Evolutionary conservation across 1,140 invertebrate species (phyloP).

Genomic region (Venturia canescens): DNA sequence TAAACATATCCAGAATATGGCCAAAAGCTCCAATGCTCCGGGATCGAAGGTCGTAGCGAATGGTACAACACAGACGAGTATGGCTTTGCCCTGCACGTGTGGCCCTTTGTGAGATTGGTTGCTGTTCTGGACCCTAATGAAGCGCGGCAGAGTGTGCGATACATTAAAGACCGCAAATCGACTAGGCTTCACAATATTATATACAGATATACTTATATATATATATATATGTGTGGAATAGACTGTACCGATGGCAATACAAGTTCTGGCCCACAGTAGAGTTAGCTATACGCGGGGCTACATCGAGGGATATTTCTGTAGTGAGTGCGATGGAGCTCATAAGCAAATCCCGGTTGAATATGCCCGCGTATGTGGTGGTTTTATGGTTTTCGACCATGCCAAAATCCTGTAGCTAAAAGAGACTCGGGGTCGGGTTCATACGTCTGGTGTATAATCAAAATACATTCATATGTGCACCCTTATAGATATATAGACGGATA

Average conservation of each 20-base stretch:
- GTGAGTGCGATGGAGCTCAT: not conserved
- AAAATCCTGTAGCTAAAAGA: conserved; percentile 11
- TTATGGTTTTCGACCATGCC: conserved; percentile 28
- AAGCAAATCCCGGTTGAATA: conserved; percentile 39
- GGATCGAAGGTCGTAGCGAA: conserved; percentile 29
- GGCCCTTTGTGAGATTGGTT: conserved; percentile 61
- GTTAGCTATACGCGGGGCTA: conserved; percentile 2
- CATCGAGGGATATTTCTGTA: conserved; percentile 38
- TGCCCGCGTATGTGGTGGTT: conserved; percentile 5
- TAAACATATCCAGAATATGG: conserved; percentile 19
- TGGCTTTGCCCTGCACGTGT: conserved; percentile 14
- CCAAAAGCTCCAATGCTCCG: not conserved
- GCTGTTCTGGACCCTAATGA: conserved; percentile 64
- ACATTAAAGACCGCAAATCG: conserved; percentile 56
- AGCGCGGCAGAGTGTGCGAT: conserved; percentile 55
- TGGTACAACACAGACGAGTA: not conserved
- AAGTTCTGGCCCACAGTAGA: conserved; percentile 3
- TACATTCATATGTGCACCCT: not conserved
- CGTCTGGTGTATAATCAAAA: conserved; percentile 10
- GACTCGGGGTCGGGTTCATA: not conserved
- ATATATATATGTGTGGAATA: no score
- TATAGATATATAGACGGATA: not conserved
- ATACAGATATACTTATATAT: conserved; percentile 3
- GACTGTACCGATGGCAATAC: not conserved
- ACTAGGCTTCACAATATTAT: conserved; percentile 34